These are phyloP conservation scores for Pangasianodon hypophthalmus DNA, from an alignment of 2,113 vertebrate genomes.

Conservation along the genomic window DNA sequence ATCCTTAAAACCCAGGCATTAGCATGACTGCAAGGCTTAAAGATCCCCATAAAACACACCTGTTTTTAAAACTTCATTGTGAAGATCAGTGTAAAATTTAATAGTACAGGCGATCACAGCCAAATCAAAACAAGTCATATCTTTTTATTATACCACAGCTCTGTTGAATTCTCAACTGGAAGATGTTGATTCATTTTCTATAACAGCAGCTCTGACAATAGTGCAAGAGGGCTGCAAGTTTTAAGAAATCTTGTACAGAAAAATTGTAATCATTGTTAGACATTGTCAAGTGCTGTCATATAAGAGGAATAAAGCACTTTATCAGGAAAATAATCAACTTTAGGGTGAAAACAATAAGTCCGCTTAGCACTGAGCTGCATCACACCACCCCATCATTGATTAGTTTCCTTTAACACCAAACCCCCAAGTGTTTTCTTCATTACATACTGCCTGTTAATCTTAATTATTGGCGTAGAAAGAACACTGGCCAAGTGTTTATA, in stretches of 20 bases:
- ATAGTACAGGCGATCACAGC: background rate
- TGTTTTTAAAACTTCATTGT: background rate
- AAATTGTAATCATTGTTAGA: background rate
- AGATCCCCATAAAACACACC: background rate
- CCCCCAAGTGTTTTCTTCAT: background rate
- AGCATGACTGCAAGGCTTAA: slow-evolving; percentile 2
- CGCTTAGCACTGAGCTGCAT: too few species aligned
- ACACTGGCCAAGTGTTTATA: too few species aligned
- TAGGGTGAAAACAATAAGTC: too few species aligned
- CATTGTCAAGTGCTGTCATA: too few species aligned
- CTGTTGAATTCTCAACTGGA: background rate
- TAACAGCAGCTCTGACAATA: background rate
- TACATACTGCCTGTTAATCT: too few species aligned
- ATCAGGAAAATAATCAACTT: too few species aligned
- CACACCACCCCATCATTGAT: background rate
- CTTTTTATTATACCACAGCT: background rate
- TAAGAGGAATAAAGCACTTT: too few species aligned
- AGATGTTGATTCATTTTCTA: background rate
- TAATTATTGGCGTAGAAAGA: too few species aligned
- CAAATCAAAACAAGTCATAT: slow-evolving; percentile 3
- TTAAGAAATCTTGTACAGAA: background rate
- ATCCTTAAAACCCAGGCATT: background rate
- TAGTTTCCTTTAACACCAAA: background rate
- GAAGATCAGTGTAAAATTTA: background rate
- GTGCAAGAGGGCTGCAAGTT: background rate